Conservation (phyloP, 2,113 vertebrate genomes). For the Pleuronectes platessa region DNA sequence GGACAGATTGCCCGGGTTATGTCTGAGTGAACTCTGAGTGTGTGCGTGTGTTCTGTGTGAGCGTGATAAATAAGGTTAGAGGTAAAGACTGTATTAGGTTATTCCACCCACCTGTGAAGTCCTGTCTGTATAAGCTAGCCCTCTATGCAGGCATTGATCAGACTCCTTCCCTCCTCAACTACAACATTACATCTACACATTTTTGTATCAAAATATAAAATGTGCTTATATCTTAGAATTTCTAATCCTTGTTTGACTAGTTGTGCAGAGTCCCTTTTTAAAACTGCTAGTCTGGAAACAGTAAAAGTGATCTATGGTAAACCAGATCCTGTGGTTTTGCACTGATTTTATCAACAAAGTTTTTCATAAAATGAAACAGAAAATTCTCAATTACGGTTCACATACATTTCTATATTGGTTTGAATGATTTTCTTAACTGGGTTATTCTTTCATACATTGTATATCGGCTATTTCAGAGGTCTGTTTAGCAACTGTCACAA, state of each 20-base stretch:
- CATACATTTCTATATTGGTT: too few species aligned
- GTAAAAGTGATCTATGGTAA: too few species aligned
- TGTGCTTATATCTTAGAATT: not conserved
- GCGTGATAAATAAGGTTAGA: conserved; percentile 22
- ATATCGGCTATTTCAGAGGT: too few species aligned
- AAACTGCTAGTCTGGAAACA: too few species aligned
- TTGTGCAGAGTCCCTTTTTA: too few species aligned
- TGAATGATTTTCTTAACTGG: too few species aligned
- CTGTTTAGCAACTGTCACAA: too few species aligned
- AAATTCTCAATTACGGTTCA: too few species aligned
- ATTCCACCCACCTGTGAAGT: conserved; percentile 17
- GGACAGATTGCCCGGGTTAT: conserved; percentile 11
- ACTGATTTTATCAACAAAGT: too few species aligned
- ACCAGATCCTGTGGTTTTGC: too few species aligned
- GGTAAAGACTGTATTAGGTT: not conserved
- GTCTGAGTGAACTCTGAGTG: conserved; percentile 9
- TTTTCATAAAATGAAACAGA: too few species aligned
- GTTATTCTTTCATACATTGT: too few species aligned
- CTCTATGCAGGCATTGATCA: not conserved
- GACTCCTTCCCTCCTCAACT: not conserved
- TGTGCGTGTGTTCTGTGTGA: conserved; percentile 3
- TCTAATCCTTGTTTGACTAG: not conserved
- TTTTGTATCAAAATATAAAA: not conserved
- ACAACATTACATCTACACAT: not conserved
- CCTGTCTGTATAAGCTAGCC: conserved; percentile 2